Evolutionary conservation across 2,797 vertebrate species (phyloP).

Genomic region (Forpus xanthops): DNA sequence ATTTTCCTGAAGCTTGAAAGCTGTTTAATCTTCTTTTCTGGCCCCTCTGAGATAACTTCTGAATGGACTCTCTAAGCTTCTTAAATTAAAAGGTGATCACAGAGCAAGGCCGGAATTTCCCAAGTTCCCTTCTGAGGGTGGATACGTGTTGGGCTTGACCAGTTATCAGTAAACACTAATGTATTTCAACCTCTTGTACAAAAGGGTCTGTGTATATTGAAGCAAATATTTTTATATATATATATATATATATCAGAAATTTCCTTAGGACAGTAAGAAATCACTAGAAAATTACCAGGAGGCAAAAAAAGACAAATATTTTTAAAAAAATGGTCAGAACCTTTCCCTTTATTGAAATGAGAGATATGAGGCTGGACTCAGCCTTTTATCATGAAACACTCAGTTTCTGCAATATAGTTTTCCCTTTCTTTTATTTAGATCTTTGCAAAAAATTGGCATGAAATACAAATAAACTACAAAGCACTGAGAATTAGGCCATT

Average conservation of each 20-base stretch:
- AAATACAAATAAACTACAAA: slow-evolving; percentile 58
- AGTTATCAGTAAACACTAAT: background rate
- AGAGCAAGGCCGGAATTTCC: background rate
- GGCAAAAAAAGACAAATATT: background rate
- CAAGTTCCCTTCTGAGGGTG: background rate
- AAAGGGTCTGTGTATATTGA: background rate
- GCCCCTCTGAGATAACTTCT: slow-evolving; percentile 19
- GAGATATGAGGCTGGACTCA: slow-evolving; percentile 17
- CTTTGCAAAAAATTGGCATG: background rate
- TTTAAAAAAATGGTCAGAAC: background rate
- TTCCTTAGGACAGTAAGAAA: slow-evolving; percentile 20
- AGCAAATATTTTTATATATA: background rate
- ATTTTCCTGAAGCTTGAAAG: background rate
- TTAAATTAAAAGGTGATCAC: background rate
- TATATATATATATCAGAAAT: background rate
- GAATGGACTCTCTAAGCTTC: slow-evolving; percentile 12
- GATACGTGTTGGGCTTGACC: background rate
- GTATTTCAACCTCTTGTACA: background rate
- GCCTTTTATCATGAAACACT: slow-evolving; percentile 27
- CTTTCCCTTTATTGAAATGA: slow-evolving; percentile 9
- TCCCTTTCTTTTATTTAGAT: slow-evolving; percentile 36
- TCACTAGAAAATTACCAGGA: slow-evolving; percentile 1
- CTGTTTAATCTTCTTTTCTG: slow-evolving; percentile 35
- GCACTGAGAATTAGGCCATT: slow-evolving; percentile 39
- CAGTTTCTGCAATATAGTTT: background rate